Percentiles rank a stretch among this genome's conserved stretches.
Evolutionary conservation across 2,797 vertebrate species (phyloP).

Genomic region (Leptodactylus fallax): DNA sequence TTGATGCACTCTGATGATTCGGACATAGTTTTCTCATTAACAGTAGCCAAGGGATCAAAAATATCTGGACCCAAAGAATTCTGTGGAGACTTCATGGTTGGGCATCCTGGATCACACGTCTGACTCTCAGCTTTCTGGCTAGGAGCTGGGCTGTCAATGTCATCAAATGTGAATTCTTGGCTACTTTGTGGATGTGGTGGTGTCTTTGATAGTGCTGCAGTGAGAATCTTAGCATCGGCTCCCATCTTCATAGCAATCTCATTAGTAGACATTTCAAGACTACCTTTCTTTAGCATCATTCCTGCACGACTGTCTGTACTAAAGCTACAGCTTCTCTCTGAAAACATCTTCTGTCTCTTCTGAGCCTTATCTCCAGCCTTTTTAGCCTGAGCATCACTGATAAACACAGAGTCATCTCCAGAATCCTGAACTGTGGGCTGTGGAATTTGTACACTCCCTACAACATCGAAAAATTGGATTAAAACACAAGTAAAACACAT

Average conservation of each 20-base stretch:
- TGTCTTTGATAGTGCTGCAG: slow-evolving; percentile 82
- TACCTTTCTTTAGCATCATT: slow-evolving; percentile 90
- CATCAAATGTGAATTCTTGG: slow-evolving; percentile 75
- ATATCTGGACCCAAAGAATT: slow-evolving; percentile 51
- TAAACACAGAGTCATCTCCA: slow-evolving; percentile 76
- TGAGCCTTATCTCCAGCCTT: slow-evolving; percentile 76
- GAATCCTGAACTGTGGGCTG: slow-evolving; percentile 81
- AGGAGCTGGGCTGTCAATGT: slow-evolving; percentile 68
- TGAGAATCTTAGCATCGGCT: slow-evolving; percentile 92
- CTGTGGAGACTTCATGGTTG: neutral
- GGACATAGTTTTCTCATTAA: slow-evolving; percentile 64
- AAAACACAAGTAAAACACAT: neutral
- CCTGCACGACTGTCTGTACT: slow-evolving; percentile 90
- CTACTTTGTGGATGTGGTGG: slow-evolving; percentile 68
- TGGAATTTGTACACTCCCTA: slow-evolving; percentile 75
- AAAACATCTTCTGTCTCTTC: slow-evolving; percentile 86
- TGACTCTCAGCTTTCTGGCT: slow-evolving; percentile 67
- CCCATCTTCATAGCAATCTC: slow-evolving; percentile 92
- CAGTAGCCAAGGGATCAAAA: slow-evolving; percentile 60
- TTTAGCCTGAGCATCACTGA: slow-evolving; percentile 73
- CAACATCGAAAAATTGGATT: slow-evolving; percentile 42
- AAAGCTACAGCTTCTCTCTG: slow-evolving; percentile 95
- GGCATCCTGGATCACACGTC: slow-evolving; percentile 1
- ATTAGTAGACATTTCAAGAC: slow-evolving; percentile 83
- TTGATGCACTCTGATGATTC: slow-evolving; percentile 42